These are phyloP conservation scores for Marmota flaviventris DNA, from an alignment of 2,113 vertebrate species.

Conservation along the genomic window DNA sequence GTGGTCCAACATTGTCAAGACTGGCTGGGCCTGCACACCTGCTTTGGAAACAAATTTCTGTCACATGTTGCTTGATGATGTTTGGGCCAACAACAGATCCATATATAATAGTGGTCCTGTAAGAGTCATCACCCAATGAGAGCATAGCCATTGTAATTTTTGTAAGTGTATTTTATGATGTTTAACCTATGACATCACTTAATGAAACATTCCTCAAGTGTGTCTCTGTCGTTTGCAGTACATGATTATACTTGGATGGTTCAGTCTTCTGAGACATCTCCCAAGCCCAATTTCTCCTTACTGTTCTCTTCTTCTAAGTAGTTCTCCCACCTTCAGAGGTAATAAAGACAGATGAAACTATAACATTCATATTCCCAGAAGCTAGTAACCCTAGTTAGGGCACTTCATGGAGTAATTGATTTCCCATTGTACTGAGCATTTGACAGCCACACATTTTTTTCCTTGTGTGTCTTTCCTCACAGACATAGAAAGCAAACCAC, in stretches of 20 bases:
- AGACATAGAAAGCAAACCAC: slow-evolving; percentile 75
- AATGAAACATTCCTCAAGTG: not conserved
- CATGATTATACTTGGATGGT: not conserved
- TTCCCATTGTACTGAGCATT: slow-evolving; percentile 58
- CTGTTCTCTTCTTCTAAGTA: not conserved
- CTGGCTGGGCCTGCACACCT: not conserved
- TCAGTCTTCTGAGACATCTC: not conserved
- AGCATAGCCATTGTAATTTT: not conserved
- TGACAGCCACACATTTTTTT: slow-evolving; percentile 40
- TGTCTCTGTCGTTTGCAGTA: too few species aligned
- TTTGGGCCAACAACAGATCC: not conserved
- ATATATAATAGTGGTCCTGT: not conserved
- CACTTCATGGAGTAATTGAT: slow-evolving; percentile 65
- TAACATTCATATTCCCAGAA: slow-evolving; percentile 70
- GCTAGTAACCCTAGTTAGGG: not conserved
- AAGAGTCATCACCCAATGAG: not conserved
- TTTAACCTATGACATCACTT: not conserved
- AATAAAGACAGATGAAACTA: slow-evolving; percentile 34
- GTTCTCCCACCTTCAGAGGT: slow-evolving; percentile 26
- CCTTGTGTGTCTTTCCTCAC: slow-evolving; percentile 53
- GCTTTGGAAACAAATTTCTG: not conserved
- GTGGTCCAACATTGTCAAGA: not conserved
- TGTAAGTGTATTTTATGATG: too few species aligned
- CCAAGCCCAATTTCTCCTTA: not conserved
- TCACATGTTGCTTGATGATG: not conserved